These are phyloP conservation scores for Argopecten irradians DNA, from an alignment of 1,140 invertebrate species.

Conservation along the genomic window DNA sequence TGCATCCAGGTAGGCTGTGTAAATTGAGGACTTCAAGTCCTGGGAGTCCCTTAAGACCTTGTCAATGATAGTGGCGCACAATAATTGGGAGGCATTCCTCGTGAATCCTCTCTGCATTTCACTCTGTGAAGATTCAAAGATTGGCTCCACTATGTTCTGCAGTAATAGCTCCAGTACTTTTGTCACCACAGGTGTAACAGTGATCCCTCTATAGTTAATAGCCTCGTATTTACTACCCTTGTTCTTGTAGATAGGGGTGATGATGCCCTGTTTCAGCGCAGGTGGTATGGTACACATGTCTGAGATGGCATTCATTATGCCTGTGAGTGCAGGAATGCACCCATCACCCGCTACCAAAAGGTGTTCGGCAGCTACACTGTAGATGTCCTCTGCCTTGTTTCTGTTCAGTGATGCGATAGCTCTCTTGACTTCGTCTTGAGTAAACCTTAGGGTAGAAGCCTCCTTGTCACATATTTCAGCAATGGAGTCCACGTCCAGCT, in stretches of 20 bases:
- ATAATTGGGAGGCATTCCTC: not conserved
- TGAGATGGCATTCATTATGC: not conserved
- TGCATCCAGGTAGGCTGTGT: not conserved
- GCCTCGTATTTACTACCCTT: constrained; percentile 22
- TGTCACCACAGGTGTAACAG: not conserved
- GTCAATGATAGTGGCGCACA: constrained; percentile 32
- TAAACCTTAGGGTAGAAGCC: not conserved
- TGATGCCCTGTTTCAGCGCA: constrained; percentile 11
- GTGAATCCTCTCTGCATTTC: constrained; percentile 33
- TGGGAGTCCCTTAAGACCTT: not conserved
- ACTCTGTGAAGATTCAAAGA: not conserved
- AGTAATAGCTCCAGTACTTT: constrained; percentile 25
- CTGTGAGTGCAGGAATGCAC: not conserved
- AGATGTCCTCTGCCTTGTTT: constrained; percentile 20
- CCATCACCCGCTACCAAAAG: not conserved
- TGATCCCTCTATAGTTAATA: constrained; percentile 35
- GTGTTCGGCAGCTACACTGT: constrained; percentile 16
- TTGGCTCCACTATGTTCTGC: not conserved
- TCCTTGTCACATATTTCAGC: too few species aligned
- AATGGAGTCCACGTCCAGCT: too few species aligned
- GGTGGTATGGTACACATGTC: not conserved
- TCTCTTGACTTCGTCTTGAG: not conserved
- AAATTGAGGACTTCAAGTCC: not conserved
- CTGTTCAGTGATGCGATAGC: not conserved
- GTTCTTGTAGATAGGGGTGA: constrained; percentile 35